Evolutionary conservation across 2,797 vertebrate genomes (phyloP), one percentile per base, ranked within the genome.

Genomic region (Caiman crocodilus): DNA sequence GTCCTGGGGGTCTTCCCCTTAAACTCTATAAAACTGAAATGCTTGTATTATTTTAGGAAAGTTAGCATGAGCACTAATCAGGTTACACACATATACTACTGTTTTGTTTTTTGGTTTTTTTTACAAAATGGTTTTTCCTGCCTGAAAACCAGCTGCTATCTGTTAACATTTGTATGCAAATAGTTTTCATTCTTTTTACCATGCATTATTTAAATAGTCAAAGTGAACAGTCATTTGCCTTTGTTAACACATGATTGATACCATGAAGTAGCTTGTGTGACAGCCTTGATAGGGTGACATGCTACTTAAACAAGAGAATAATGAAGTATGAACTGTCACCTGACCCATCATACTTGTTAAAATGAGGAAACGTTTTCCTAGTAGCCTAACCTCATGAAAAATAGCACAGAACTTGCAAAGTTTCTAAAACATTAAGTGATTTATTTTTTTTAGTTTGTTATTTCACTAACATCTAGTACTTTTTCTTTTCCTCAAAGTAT

Each of bases 121-220:
- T 76, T 64, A 87, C 12, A 10, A 17, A 23, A 69, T 77, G 6
- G 1, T 0, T 59, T 94, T 21, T 94, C 82, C 67, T 93, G 89
- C 69, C 69, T 76, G 80, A 82, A 5, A 74, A 59, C 23, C 63
- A 75, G 57, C 90, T 60, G 84, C 89, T 91, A 82, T 91, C 93
- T 91, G 63, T 15, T 90, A 79, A 93, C 58, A 55, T 42, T 78
- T 87, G 18, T 82, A 76, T 35, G 4, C 89, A 91, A 56, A 60
- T 91, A 76, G 80, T 93, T 89, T 79, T 82, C 67, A 71, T 77
- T 77, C 93, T 93, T 84, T 26, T 56, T 89, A 77, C 57, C 13
- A 18, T 0, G 3, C 84, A 89, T 73, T 90, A 76, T 10, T 92
- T 87, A 67, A 80, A 83, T 23, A 42, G 3, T 50, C 42, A 50